Conservation (phyloP, 2,797 vertebrate species). For the Ataeniobius toweri region DNA sequence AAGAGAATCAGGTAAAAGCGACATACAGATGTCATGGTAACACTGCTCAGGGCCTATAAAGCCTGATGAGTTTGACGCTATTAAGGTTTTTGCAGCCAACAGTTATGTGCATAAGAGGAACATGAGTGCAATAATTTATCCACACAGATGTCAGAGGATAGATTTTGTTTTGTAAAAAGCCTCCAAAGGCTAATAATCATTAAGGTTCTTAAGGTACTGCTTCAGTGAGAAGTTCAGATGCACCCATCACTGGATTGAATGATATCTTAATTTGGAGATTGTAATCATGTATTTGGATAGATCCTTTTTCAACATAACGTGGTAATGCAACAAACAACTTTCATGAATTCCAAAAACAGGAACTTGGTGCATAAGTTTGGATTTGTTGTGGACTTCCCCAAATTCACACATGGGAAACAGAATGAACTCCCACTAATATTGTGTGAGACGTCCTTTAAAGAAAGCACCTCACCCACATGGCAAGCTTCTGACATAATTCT, state of each 20-base stretch:
- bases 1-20: not conserved
- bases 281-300: not conserved
- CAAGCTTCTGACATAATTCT: not conserved
- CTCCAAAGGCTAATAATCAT: not conserved
- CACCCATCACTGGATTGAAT: not conserved
- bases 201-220: not conserved
- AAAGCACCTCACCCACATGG: not conserved
- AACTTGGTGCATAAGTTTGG: not conserved
- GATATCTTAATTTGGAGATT: not conserved
- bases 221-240: not conserved
- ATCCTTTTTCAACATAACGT: not conserved
- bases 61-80: not conserved
- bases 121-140: not conserved
- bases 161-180: not conserved
- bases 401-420: not conserved
- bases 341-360: not conserved
- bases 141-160: not conserved
- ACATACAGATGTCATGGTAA: not conserved
- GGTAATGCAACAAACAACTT: not conserved
- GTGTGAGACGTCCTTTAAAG: no score
- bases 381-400: not conserved
- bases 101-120: not conserved
- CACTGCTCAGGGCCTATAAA: not conserved
- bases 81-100: not conserved
- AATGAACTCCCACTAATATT: no score